These are phyloP conservation scores for Pygoscelis adeliae DNA, from an alignment of 2,113 vertebrate species.

Conservation along the genomic window DNA sequence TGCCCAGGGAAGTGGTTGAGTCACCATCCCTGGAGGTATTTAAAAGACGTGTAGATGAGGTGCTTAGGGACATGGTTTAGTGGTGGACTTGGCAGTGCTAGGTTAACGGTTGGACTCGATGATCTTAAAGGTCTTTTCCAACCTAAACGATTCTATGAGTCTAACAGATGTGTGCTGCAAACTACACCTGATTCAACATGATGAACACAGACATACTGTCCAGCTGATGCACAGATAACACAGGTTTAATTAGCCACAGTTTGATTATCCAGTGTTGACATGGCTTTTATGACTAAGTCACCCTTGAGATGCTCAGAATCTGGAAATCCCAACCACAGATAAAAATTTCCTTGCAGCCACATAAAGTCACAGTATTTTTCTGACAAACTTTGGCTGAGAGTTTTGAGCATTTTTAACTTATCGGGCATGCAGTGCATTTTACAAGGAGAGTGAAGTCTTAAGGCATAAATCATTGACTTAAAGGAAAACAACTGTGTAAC, in stretches of 20 bases:
- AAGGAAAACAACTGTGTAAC: slow-evolving; percentile 66
- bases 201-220: not conserved
- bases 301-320: not conserved
- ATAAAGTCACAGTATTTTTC: slow-evolving; percentile 13
- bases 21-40: no score
- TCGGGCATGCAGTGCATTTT: slow-evolving; percentile 17
- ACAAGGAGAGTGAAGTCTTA: slow-evolving; percentile 44
- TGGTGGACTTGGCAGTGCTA: no score
- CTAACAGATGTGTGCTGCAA: slow-evolving; percentile 1
- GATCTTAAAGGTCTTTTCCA: no score
- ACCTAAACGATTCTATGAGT: no score
- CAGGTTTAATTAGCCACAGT: slow-evolving; percentile 13
- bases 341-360: slow-evolving; percentile 45
- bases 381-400: slow-evolving; percentile 38
- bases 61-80: no score
- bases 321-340: slow-evolving; percentile 41
- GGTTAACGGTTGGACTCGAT: no score
- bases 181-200: slow-evolving; percentile 3
- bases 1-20: no score
- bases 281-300: slow-evolving; percentile 44
- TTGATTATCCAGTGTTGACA: slow-evolving; percentile 39
- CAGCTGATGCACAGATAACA: not conserved
- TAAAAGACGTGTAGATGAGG: no score
- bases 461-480: slow-evolving; percentile 60
- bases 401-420: slow-evolving; percentile 56